Base-by-base conservation (phyloP, 2,797 vertebrate genomes). In the Eutrigla gurnardus region DNA sequence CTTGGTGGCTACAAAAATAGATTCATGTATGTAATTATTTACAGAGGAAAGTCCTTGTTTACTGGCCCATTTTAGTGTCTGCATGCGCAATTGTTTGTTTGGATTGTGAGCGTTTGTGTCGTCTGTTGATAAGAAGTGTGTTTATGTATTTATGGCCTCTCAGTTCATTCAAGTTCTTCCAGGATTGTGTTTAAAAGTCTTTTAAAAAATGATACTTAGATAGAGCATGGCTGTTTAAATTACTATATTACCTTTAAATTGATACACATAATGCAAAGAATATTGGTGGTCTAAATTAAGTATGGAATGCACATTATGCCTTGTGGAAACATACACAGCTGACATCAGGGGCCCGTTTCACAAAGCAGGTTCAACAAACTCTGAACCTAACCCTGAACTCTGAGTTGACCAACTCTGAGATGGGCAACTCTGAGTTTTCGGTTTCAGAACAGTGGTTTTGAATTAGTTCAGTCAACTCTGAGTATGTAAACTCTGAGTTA, bases 1-100 rank as follows among this genome's bases (percentile, higher is more conserved):
- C 43, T 46, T 61, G 36, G 14, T 53, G 40, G 55, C 36, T 40
- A 65, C 42, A 70, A 78, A 45, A 82, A 80, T 45, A 37, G 65
- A 70, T 71, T 70, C 61, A 59, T 42, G 36, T 5, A 59, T 65
- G 60, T 82, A 70, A 82, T 76, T 88, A 83, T 90, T 87, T 89
- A 81, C 12, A 72, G 11, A 72, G 7, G 54, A 70, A 82, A 65
- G 57, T 64, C 69, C 46, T 52, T 66, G 78, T 80, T 84, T 81
- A 55, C 63, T 43, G 58, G 57, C 43, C 32, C 45, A 54, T 75
- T 77, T 80, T 40, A 65, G 54, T 66, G 63, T 70, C 45, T 65
- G 60, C 33, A 4, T 73, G 65, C 2, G 3, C 6, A 2, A 32
- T 59, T 72, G 49, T 84, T 83, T 82, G 63, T 72, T 76, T 80